Base-by-base conservation (phyloP, 2,113 vertebrate species). In the Brachyhypopomus occidentalis region DNA sequence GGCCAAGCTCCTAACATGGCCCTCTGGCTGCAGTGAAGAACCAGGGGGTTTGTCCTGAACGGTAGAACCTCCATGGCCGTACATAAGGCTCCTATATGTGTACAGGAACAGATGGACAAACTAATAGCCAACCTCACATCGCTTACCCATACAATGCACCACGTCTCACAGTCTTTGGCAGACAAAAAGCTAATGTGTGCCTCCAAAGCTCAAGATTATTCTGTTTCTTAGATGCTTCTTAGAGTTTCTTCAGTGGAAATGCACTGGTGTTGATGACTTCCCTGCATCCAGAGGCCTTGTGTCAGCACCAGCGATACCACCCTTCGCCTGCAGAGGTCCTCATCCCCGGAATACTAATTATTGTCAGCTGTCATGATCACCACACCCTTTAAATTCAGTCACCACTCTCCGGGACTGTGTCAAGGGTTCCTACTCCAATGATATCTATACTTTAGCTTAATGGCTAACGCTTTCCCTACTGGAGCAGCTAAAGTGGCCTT, bases 101-200 rank as follows among this genome's bases (percentile, higher is more conserved):
- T 59, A 75, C 17, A 75, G 62, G 41, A 76, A 81, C 72, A 81
- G 80, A 81, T 76, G 73, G 80, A 70, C 48, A 70, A 81, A 75
- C 64, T 81, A 48, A 75, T 81, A 64, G 80, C 63, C 72, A 76
- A 55, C 69, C 30, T 75, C 58, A 48, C 52, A 58, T 60, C 75
- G 62, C 60, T 81, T 81, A 75, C 55, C 63, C 63, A 69, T 81
- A 69, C 48, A 34, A 75, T 60, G 75, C 20, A 5, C 63, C 80
- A 70, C 58, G 79, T 69, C 55, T 63, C 27, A 58, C 48, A 69
- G 48, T 69, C 48, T 38, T 67, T 69, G 63, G 48, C 64, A 78
- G 63, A 34, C 22, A 60, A 48, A 62, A 79, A 72, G 77, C 71
- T 79, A 70, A 80, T 48, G 27, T 74, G 56, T 19, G 36, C 45